A percentile compares a stretch with the other conserved stretches of the same genome.
Evolutionary conservation across 2,797 vertebrate genomes (phyloP).

Genomic region (Lagocephalus sceleratus): DNA sequence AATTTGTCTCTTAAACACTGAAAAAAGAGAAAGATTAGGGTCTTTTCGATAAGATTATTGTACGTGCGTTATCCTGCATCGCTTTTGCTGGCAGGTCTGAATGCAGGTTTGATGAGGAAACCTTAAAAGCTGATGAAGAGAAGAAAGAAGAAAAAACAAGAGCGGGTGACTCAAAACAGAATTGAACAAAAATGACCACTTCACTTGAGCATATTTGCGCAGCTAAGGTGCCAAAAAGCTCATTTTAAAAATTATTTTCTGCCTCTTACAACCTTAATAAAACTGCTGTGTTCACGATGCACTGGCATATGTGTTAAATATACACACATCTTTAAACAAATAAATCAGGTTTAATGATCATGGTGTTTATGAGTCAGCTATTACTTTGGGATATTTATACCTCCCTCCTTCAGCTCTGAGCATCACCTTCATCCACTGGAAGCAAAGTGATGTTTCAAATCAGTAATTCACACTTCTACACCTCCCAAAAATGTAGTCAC

Average conservation of each 20-base stretch:
- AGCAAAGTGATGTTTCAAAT: constrained; percentile 44
- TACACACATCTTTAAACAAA: constrained; percentile 39
- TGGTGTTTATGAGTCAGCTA: constrained; percentile 33
- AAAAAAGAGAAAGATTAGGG: constrained; percentile 64
- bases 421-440: constrained; percentile 35
- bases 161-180: constrained; percentile 40
- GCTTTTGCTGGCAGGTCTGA: constrained; percentile 50
- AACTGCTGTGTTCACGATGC: constrained; percentile 12
- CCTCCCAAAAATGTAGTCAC: constrained; percentile 50
- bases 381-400: constrained; percentile 52
- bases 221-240: background rate
- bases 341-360: constrained; percentile 35
- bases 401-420: constrained; percentile 41
- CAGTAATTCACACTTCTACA: constrained; percentile 44
- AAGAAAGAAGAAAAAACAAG: constrained; percentile 23
- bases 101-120: constrained; percentile 54
- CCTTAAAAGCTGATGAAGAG: constrained; percentile 44
- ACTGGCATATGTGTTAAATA: constrained; percentile 14
- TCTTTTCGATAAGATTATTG: constrained; percentile 61
- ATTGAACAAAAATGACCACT: constrained; percentile 17
- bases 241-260: too few relatives aligned
- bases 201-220: too few relatives aligned
- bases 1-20: constrained; percentile 66
- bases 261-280: constrained; percentile 1
- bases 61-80: constrained; percentile 72